Conservation (phyloP, 2,113 vertebrate species). For the Nicator chloris region DNA sequence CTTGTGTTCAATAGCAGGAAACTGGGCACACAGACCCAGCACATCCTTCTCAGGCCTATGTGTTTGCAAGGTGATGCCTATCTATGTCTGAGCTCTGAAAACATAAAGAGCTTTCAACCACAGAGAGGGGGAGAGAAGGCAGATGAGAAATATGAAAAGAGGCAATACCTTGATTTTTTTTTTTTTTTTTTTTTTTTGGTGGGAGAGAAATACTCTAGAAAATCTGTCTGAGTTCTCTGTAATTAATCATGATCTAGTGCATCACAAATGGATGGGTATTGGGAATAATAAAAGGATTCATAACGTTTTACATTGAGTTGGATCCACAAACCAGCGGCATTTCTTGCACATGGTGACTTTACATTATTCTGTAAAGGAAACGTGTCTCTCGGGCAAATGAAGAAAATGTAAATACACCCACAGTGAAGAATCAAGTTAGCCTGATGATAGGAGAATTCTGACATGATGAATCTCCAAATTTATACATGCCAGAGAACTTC, state of each 20-base stretch:
- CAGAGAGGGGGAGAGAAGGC: not conserved
- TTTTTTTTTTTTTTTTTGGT: not conserved
- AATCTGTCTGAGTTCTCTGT: not conserved
- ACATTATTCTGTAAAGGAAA: not conserved
- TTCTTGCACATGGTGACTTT: not conserved
- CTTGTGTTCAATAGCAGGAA: not conserved
- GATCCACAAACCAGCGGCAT: not conserved
- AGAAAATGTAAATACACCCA: not conserved
- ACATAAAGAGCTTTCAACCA: not conserved
- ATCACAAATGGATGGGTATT: not conserved
- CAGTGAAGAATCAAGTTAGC: not conserved
- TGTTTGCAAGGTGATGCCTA: not conserved
- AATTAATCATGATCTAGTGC: not conserved
- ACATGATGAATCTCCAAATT: not conserved
- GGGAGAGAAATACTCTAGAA: not conserved
- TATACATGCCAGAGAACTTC: not conserved
- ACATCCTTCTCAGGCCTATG: not conserved
- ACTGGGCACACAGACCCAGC: not conserved
- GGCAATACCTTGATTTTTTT: too few relatives aligned
- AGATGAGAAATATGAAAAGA: not conserved
- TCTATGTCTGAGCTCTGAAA: not conserved
- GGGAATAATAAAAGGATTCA: not conserved
- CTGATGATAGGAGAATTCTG: not conserved
- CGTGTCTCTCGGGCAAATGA: not conserved
- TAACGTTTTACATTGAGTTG: not conserved